Conservation (phyloP, 2,797 vertebrate species). For the Sebastes minor region DNA sequence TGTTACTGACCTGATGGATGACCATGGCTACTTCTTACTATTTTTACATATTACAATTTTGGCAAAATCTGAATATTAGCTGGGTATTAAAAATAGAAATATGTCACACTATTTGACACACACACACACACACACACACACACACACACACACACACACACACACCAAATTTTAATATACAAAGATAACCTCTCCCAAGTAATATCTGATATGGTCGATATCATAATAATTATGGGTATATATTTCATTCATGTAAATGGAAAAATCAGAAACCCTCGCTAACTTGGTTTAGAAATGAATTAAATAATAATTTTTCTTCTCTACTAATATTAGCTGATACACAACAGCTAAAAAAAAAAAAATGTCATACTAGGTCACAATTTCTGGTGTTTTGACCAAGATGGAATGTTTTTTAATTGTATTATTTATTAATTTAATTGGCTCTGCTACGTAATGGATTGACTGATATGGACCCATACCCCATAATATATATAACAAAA, state of each 20-base stretch:
- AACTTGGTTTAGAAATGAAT: not conserved
- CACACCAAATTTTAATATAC: no score
- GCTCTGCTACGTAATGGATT: no score
- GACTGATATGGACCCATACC: no score
- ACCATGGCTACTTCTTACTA: not conserved
- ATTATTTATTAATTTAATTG: not conserved
- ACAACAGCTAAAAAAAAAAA: not conserved
- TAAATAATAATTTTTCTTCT: no score
- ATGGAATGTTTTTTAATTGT: not conserved
- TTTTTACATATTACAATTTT: not conserved
- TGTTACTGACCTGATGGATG: rapidly evolving
- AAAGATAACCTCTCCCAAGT: no score
- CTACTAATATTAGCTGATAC: not conserved
- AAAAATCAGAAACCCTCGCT: not conserved
- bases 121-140: no score
- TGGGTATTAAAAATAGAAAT: not conserved
- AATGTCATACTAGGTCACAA: not conserved
- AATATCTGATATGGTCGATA: no score
- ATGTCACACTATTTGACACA: no score
- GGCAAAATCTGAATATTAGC: not conserved
- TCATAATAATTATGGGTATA: not conserved
- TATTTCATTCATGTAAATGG: not conserved
- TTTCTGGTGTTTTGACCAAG: not conserved
- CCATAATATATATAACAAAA: no score
- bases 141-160: no score